A percentile compares a stretch with the other conserved stretches of the same genome.
These are phyloP conservation scores for Phocides pigmalion DNA, from an alignment of 1,140 invertebrate species.

Conservation along the genomic window DNA sequence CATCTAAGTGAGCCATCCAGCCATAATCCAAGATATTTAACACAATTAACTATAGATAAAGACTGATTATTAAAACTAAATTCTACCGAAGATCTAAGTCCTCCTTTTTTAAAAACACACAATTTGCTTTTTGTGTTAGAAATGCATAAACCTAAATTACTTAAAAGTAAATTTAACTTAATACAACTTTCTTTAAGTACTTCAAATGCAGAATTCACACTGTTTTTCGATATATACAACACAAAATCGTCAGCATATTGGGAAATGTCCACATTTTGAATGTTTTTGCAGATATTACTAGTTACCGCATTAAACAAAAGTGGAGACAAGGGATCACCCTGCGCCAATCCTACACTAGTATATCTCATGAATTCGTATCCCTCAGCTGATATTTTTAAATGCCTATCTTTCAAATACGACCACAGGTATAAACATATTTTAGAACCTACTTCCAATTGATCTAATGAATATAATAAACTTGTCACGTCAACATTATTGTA, in stretches of 20 bases:
- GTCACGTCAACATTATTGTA: slow-evolving; percentile 14
- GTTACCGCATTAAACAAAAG: slow-evolving; percentile 31
- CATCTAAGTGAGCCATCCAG: slow-evolving; percentile 37
- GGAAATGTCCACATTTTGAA: slow-evolving; percentile 24
- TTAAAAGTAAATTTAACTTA: slow-evolving; percentile 1
- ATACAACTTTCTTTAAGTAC: slow-evolving; percentile 3
- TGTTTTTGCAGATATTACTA: slow-evolving; percentile 11
- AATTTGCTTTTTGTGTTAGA: slow-evolving; percentile 26
- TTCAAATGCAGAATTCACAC: slow-evolving; percentile 1
- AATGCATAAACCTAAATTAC: slow-evolving; percentile 14
- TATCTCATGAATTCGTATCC: slow-evolving; percentile 4
- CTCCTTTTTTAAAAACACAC: slow-evolving; percentile 35
- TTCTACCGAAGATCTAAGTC: neutral
- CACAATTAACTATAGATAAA: slow-evolving; percentile 11
- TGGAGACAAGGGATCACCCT: slow-evolving; percentile 28
- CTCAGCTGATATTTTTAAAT: neutral
- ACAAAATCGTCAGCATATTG: slow-evolving; percentile 40
- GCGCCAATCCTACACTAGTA: slow-evolving; percentile 27
- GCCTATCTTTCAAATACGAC: neutral
- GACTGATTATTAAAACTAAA: slow-evolving; percentile 16
- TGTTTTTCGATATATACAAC: slow-evolving; percentile 21
- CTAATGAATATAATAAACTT: neutral
- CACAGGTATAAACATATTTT: slow-evolving; percentile 7
- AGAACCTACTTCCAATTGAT: neutral
- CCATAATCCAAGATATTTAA: slow-evolving; percentile 43